These are phyloP conservation scores for Mechanitis mazaeus DNA, from an alignment of 2,888 invertebrate species.

Conservation along the genomic window DNA sequence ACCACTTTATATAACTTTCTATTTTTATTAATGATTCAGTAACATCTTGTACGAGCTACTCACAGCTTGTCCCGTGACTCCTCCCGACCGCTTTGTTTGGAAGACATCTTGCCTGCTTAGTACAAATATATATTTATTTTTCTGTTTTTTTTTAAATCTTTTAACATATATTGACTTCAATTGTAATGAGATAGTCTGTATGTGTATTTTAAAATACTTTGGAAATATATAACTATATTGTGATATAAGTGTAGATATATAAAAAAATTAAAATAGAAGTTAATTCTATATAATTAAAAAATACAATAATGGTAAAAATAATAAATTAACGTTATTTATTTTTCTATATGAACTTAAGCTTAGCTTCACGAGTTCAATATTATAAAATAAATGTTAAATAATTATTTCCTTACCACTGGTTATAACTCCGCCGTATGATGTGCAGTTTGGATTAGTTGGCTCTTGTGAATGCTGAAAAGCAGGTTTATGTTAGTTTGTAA, in stretches of 20 bases:
- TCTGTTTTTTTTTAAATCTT: background rate
- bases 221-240: too few species aligned
- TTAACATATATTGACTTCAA: too few species aligned
- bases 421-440: conserved; percentile 58
- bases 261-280: too few species aligned
- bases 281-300: too few species aligned
- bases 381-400: background rate
- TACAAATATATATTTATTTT: conserved; percentile 2
- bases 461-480: conserved; percentile 67
- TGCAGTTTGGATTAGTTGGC: conserved; percentile 57
- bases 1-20: too few species aligned
- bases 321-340: too few species aligned
- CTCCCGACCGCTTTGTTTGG: background rate
- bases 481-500: conserved; percentile 1
- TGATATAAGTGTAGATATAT: too few species aligned
- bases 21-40: background rate
- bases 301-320: background rate
- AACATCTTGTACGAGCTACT: background rate
- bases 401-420: conserved; percentile 51
- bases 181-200: too few species aligned
- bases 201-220: too few species aligned
- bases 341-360: background rate
- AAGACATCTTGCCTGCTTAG: conserved; percentile 6
- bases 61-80: conserved; percentile 1
- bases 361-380: background rate